A percentile compares a stretch with the other conserved stretches of the same genome.
Evolutionary conservation across 2,113 vertebrate species (phyloP).

Genomic region (Centrocercus urophasianus): DNA sequence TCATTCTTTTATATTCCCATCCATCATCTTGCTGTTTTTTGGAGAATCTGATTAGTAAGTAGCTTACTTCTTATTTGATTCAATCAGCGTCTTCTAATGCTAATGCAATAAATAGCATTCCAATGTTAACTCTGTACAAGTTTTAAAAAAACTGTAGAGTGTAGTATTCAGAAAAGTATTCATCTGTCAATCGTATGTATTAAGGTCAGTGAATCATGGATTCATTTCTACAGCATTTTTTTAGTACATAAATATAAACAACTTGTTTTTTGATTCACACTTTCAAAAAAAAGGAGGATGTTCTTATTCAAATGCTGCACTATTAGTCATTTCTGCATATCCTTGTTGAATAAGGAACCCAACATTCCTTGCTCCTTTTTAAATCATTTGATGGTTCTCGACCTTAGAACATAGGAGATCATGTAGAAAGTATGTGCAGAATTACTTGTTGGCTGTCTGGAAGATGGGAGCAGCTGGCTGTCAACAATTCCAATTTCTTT

Average conservation of each 20-base stretch:
- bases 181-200: neutral
- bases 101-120: constrained; percentile 5
- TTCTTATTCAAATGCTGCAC: neutral
- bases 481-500: neutral
- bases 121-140: neutral
- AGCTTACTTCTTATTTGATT: neutral
- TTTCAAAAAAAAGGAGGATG: neutral
- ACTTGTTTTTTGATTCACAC: neutral
- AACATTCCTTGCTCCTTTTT: neutral
- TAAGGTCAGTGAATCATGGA: neutral
- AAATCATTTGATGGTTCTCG: neutral
- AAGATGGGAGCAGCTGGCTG: neutral
- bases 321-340: neutral
- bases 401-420: neutral
- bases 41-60: constrained; percentile 20
- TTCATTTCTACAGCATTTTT: neutral
- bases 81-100: neutral
- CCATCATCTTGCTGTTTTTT: neutral
- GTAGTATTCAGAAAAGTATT: neutral
- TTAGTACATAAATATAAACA: neutral
- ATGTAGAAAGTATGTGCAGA: neutral
- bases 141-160: neutral
- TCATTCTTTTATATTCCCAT: neutral
- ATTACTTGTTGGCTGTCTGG: neutral
- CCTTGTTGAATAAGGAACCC: neutral